Evolutionary conservation across 2,888 invertebrate species (phyloP).

Genomic region (Buathra laborator): DNA sequence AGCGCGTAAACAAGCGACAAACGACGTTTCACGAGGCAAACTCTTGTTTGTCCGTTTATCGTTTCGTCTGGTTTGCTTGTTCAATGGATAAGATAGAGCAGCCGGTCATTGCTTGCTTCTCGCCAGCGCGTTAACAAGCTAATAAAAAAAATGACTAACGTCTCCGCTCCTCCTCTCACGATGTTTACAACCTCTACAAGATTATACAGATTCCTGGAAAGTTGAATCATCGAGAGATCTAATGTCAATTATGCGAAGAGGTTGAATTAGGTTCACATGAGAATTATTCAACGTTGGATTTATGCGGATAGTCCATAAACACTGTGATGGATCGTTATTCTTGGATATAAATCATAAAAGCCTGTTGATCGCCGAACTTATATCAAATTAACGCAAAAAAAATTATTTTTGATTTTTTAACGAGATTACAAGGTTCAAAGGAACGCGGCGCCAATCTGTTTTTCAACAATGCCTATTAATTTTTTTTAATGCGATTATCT

Average conservation of each 20-base stretch:
- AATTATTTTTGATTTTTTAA: too few species aligned
- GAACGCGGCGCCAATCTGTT: too few species aligned
- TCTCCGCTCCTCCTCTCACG: background rate
- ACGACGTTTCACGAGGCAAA: conserved; percentile 31
- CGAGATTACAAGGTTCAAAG: too few species aligned
- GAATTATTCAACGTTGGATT: too few species aligned
- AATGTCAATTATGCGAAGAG: too few species aligned
- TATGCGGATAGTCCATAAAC: too few species aligned
- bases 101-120: background rate
- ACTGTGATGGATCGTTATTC: too few species aligned
- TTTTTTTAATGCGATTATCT: too few species aligned
- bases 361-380: too few species aligned
- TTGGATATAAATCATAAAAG: too few species aligned
- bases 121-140: background rate
- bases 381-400: background rate
- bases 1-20: conserved; percentile 39
- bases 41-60: conserved; percentile 61
- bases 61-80: background rate
- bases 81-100: background rate
- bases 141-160: background rate
- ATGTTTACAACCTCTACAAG: background rate
- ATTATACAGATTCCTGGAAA: background rate
- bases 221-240: too few species aligned
- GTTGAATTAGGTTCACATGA: too few species aligned
- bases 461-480: background rate